Evolutionary conservation across 2,797 vertebrate species (phyloP).

Genomic region (Sylvia borin): DNA sequence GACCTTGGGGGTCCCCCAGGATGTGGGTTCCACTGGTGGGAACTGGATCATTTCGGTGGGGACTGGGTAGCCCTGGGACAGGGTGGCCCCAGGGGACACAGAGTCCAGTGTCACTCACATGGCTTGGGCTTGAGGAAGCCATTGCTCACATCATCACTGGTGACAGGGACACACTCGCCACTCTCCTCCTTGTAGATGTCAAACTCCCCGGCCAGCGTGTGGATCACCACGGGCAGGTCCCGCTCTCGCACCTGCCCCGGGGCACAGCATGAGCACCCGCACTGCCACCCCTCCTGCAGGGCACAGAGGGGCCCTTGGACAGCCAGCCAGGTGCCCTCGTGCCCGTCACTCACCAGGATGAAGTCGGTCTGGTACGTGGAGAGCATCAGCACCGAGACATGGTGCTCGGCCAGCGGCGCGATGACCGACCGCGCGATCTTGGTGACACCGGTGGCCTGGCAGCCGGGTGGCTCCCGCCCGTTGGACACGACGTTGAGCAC

Average conservation of each 20-base stretch:
- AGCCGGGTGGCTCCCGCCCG: conserved; percentile 82
- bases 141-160: conserved; percentile 78
- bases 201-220: conserved; percentile 90
- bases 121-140: conserved; percentile 82
- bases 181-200: conserved; percentile 89
- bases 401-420: conserved; percentile 90
- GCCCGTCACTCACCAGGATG: conserved; percentile 84
- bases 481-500: conserved; percentile 93
- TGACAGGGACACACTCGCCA: conserved; percentile 85
- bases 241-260: conserved; percentile 87
- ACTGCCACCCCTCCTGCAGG: rapidly evolving
- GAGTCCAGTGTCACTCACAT: conserved; percentile 69
- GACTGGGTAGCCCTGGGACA: not conserved
- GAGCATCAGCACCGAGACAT: conserved; percentile 96
- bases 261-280: not conserved
- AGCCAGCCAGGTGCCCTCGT: rapidly evolving
- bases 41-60: not conserved
- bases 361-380: conserved; percentile 98
- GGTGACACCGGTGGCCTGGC: conserved; percentile 92
- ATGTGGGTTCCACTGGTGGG: not conserved
- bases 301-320: not conserved
- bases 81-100: not conserved
- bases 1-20: no score
- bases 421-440: conserved; percentile 97
- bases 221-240: conserved; percentile 89